These are phyloP conservation scores for Lampris megalopsis DNA, from an alignment of 2,113 vertebrate species.

Conservation along the genomic window DNA sequence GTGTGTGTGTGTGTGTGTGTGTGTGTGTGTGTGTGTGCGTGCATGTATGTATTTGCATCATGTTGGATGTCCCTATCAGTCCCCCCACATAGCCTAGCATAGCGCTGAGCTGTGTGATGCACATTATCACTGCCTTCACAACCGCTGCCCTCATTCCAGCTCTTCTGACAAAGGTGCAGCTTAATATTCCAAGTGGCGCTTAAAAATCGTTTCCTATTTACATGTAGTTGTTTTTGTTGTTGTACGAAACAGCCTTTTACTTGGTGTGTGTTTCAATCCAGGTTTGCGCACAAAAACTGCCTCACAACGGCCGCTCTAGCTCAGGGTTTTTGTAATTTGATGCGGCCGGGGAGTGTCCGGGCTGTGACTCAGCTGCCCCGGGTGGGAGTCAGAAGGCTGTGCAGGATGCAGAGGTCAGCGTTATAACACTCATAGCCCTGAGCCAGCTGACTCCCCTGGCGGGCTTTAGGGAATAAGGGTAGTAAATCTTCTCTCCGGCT, in stretches of 20 bases:
- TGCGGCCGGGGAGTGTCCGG: neutral
- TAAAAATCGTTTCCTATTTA: too few relatives aligned
- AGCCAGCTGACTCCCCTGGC: too few relatives aligned
- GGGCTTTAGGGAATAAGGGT: neutral
- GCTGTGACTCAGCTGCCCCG: constrained; percentile 1
- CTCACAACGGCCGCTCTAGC: neutral
- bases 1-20: neutral
- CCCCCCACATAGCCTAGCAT: constrained; percentile 2
- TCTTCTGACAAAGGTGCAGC: neutral
- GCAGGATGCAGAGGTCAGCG: neutral
- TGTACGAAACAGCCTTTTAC: too few relatives aligned
- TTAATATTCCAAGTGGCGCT: neutral
- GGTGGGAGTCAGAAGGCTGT: constrained; percentile 6
- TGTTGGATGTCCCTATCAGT: constrained; percentile 31
- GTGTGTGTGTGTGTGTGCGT: constrained; percentile 1
- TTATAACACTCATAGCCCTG: neutral
- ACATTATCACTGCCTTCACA: constrained; percentile 7
- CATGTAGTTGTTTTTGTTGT: too few relatives aligned
- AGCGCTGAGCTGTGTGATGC: constrained; percentile 20
- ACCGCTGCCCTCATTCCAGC: neutral
- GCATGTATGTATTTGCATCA: constrained; percentile 1
- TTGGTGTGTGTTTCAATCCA: neutral
- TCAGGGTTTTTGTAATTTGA: neutral
- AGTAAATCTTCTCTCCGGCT: neutral
- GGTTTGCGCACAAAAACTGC: constrained; percentile 2